Percentiles rank a stretch among this genome's conserved stretches.
phyloP scores from a whole-genome alignment of 2,888 invertebrate genomes.

The Chesias legatella region DNA sequence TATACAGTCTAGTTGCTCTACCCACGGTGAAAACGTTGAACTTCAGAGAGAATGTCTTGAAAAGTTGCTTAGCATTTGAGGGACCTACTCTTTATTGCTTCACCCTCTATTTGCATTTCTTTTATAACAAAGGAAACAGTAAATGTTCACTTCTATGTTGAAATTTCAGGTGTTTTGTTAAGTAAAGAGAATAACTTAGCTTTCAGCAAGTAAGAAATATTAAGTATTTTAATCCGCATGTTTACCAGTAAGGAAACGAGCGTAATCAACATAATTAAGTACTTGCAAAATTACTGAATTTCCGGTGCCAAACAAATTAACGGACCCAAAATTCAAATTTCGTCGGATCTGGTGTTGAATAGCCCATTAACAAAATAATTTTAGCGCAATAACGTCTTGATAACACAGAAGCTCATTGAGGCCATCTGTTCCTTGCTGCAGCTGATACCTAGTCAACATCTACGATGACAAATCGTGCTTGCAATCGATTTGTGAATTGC shows the following conservation, averaged over 20 bases:
- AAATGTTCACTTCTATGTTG: conserved; percentile 22
- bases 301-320: conserved; percentile 34
- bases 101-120: conserved; percentile 43
- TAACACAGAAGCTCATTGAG: conserved; percentile 55
- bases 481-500: neutral
- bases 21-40: conserved; percentile 40
- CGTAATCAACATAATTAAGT: conserved; percentile 20
- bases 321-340: conserved; percentile 32
- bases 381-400: conserved; percentile 51
- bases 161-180: conserved; percentile 22
- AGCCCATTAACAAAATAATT: conserved; percentile 65
- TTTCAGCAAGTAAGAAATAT: too few relatives aligned
- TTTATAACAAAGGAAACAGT: conserved; percentile 29
- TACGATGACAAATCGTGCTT: neutral
- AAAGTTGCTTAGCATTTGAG: conserved; percentile 44
- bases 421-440: conserved; percentile 71
- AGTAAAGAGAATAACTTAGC: conserved; percentile 7
- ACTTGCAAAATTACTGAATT: conserved; percentile 31
- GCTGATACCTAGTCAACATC: conserved; percentile 34
- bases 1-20: conserved; percentile 36
- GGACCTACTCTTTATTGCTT: conserved; percentile 35
- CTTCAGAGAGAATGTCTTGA: conserved; percentile 44
- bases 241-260: conserved; percentile 15
- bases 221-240: conserved; percentile 11
- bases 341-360: conserved; percentile 35